Evolutionary conservation across 1,140 invertebrate species (phyloP), one percentile per base, ranked within the genome.

Genomic region (Drosophila parvula): DNA sequence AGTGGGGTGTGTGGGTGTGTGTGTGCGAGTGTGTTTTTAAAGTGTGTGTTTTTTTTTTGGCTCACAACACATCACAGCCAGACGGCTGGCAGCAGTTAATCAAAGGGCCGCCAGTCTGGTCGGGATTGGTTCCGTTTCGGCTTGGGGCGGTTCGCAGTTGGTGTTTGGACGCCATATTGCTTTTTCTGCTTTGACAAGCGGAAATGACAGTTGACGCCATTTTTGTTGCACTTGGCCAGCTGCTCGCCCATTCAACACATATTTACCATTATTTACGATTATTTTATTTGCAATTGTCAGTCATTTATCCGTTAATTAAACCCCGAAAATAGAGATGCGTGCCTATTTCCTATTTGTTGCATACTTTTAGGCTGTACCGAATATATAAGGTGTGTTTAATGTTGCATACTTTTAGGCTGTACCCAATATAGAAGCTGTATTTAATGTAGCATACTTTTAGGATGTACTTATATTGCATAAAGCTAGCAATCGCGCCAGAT

Each of bases 131-230:
- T 34, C n/a, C 30, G 22, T 47, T 22, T 55, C 12, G 16, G 14
- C 22, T 18, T 44, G 10, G 1, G 22, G 22, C 1, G 22, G 22
- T 22, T 22, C 22, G 22, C 22, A 22, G 22, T 22, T 9, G 1
- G 43, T 30, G 36, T 8, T 30, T 8, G 30, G 36, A 4, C 51
- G 65, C 68, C 69, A 73, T 73, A 73, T 73, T 73, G 69, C 65
- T 71, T 73, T 71, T 73, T 73, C 67, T 50, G 69, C 69, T 50
- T 38, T 71, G 69, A 73, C 69, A 71, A 77, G 48, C 73, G 73
- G 73, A 75, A 75, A 69, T 68, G 62, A 77, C 74, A 77, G 63
- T 68, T 77, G 62, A 77, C 74, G 74, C 74, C 74, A 77, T 77
- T 58, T 55, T 73, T 73, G 69, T 48, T 70, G 65, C 65, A 44